These are phyloP conservation scores for Heteractis magnifica DNA, from an alignment of 92 coral and sea anemone species.

Conservation along the genomic window DNA sequence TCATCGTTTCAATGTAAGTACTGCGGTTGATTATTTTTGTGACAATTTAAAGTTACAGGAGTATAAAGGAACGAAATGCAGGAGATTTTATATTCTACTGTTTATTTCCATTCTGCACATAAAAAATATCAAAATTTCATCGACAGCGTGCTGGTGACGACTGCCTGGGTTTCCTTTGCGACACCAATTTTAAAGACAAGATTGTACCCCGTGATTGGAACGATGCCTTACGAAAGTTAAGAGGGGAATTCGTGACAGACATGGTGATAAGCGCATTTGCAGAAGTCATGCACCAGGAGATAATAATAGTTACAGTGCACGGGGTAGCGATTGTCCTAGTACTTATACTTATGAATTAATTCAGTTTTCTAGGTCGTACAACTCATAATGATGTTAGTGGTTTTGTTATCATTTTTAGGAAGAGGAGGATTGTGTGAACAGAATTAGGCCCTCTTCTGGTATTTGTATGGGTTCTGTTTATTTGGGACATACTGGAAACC, in stretches of 20 bases:
- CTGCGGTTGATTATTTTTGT: no score
- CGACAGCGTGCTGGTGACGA: conserved; percentile 35
- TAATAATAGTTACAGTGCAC: conserved; percentile 36
- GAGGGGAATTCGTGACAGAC: conserved; percentile 25
- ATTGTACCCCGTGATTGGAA: conserved; percentile 26
- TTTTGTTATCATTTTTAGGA: conserved; percentile 10
- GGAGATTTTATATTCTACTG: no score
- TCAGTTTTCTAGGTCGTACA: no score
- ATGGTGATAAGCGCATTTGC: conserved; percentile 34
- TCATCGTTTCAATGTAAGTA: conserved; percentile 20
- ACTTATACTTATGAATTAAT: no score
- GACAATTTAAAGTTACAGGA: no score
- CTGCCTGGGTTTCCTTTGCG: conserved; percentile 29
- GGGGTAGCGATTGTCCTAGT: conserved; percentile 23
- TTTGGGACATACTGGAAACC: conserved; percentile 24
- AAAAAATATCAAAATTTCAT: background rate
- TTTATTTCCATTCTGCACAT: no score
- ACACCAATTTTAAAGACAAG: conserved; percentile 24
- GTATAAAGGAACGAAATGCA: no score
- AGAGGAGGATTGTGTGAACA: conserved; percentile 23
- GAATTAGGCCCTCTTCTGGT: conserved; percentile 18
- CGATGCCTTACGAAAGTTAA: conserved; percentile 27
- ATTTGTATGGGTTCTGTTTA: conserved; percentile 16
- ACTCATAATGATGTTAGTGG: no score
- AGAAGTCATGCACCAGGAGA: conserved; percentile 22